phyloP scores from a whole-genome alignment of 2,113 vertebrate species.

The Pycnonotus jocosus region DNA sequence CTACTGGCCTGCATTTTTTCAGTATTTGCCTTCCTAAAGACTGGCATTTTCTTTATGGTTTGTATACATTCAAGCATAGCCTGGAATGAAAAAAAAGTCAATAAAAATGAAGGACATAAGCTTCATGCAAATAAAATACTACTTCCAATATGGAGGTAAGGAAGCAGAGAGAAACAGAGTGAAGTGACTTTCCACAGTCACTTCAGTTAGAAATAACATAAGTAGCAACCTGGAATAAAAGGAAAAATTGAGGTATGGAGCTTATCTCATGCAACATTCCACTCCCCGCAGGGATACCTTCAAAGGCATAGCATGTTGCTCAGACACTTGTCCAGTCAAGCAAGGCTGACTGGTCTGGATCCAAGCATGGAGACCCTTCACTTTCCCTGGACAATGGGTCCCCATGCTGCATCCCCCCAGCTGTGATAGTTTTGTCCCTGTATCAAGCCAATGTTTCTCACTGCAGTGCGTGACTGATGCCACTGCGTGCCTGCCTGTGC shows the following conservation, averaged over 20 bases:
- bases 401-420: background rate
- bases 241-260: background rate
- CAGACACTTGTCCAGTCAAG: background rate
- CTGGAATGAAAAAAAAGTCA: background rate
- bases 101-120: background rate
- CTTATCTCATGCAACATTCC: background rate
- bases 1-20: background rate
- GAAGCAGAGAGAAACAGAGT: background rate
- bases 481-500: accelerated
- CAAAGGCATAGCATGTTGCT: background rate
- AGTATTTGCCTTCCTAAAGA: background rate
- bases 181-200: background rate
- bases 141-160: background rate
- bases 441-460: background rate
- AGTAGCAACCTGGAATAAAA: background rate
- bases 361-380: background rate
- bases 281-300: background rate
- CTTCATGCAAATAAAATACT: background rate
- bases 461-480: background rate
- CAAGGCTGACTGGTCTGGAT: background rate
- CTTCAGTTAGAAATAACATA: background rate
- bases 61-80: background rate
- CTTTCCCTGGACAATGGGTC: background rate
- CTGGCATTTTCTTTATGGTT: background rate
- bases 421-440: background rate